Evolutionary conservation across 2,888 invertebrate species (phyloP).

Genomic region (Amblyteles armatorius): DNA sequence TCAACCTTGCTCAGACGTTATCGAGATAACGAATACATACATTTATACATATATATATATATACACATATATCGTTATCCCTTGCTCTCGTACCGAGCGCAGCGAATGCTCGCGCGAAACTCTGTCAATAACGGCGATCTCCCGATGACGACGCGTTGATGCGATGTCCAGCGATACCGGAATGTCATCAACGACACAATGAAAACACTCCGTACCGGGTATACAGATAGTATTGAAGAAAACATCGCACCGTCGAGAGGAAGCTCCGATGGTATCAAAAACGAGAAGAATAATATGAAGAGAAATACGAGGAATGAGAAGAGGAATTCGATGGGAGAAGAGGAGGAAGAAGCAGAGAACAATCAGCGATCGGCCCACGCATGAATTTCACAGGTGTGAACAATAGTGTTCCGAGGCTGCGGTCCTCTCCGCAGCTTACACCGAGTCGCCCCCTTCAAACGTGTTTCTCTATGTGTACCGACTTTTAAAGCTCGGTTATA

Average conservation of each 20-base stretch:
- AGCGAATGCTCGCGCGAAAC: slow-evolving; percentile 51
- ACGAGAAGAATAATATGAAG: neutral
- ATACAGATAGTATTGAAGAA: neutral
- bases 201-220: slow-evolving; percentile 8
- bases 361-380: slow-evolving; percentile 34
- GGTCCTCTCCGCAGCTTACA: neutral
- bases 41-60: neutral
- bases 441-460: neutral
- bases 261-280: neutral
- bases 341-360: neutral
- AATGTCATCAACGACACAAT: slow-evolving; percentile 49
- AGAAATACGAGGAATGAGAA: slow-evolving; percentile 2
- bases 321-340: neutral
- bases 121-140: slow-evolving; percentile 53
- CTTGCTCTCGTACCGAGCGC: neutral
- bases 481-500: slow-evolving; percentile 58
- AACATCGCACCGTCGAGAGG: neutral
- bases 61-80: neutral
- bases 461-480: slow-evolving; percentile 38
- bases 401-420: slow-evolving; percentile 12
- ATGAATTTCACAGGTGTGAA: slow-evolving; percentile 25
- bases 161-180: slow-evolving; percentile 61
- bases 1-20: slow-evolving; percentile 62
- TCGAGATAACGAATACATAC: slow-evolving; percentile 59
- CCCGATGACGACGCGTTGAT: slow-evolving; percentile 40